phyloP scores from a whole-genome alignment of 2,113 vertebrate genomes.

The Mixornis gularis region DNA sequence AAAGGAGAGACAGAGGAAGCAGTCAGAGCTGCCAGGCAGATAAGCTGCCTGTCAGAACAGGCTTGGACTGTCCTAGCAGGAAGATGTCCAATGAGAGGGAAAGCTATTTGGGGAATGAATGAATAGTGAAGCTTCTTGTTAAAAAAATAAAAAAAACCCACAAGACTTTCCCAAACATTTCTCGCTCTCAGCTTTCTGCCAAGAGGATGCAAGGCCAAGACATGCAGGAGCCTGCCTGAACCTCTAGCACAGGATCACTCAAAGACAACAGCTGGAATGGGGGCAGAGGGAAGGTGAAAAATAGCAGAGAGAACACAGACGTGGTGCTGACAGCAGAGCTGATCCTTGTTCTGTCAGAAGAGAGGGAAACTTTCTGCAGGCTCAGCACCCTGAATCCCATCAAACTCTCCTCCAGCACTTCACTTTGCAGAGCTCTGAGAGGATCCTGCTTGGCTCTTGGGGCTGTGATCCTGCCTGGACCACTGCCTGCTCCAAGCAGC shows the following conservation, averaged over 20 bases:
- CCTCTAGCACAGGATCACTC: not conserved
- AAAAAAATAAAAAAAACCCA: not conserved
- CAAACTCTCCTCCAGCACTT: not conserved
- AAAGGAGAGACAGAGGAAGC: constrained; percentile 59
- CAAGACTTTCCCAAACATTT: not conserved
- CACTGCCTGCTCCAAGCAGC: not conserved
- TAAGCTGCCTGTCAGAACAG: constrained; percentile 61
- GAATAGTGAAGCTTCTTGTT: constrained; percentile 20
- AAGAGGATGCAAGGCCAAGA: not conserved
- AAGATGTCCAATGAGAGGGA: constrained; percentile 38
- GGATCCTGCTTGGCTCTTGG: not conserved
- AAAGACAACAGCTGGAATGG: not conserved
- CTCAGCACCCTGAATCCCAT: not conserved
- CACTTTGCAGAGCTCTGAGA: not conserved
- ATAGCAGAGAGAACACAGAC: not conserved
- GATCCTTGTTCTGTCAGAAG: not conserved
- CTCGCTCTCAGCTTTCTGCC: constrained; percentile 3
- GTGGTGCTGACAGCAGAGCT: not conserved
- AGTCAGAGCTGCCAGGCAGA: constrained; percentile 50
- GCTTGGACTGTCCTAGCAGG: constrained; percentile 39
- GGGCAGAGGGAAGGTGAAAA: not conserved
- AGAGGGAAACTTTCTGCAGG: not conserved
- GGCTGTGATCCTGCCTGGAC: not conserved
- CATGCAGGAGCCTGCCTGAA: constrained; percentile 26
- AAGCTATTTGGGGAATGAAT: constrained; percentile 55